These are phyloP conservation scores for Scolopax mira DNA, from an alignment of 2,113 vertebrate species.

Conservation along the genomic window DNA sequence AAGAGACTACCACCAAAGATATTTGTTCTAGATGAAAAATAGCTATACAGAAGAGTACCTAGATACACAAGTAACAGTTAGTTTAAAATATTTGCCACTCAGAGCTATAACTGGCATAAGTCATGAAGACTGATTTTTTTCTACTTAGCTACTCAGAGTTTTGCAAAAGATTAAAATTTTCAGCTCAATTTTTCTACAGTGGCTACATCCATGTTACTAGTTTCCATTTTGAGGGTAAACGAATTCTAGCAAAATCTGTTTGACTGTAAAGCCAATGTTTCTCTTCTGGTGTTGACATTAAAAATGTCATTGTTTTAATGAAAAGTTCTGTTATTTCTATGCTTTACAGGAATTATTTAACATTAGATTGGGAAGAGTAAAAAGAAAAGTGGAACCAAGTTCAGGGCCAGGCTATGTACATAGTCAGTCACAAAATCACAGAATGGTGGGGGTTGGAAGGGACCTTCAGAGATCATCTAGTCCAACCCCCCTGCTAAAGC, in stretches of 20 bases:
- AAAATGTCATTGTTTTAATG: background rate
- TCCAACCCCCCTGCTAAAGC: background rate
- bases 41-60: background rate
- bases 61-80: background rate
- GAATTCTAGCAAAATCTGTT: background rate
- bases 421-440: background rate
- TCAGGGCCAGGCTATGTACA: background rate
- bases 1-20: background rate
- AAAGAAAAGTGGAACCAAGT: background rate
- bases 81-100: background rate
- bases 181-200: background rate
- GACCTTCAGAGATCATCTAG: background rate
- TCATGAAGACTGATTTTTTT: background rate
- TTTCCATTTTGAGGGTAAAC: background rate
- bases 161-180: background rate
- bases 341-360: background rate
- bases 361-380: background rate
- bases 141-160: background rate
- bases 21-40: background rate
- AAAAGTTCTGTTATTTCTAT: background rate
- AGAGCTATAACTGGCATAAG: background rate
- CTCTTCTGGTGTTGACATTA: background rate
- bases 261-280: background rate
- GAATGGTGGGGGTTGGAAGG: background rate
- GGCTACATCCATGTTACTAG: background rate